Evolutionary conservation across 2,888 invertebrate genomes (phyloP).

Genomic region (Lasioglossum figueresi): DNA sequence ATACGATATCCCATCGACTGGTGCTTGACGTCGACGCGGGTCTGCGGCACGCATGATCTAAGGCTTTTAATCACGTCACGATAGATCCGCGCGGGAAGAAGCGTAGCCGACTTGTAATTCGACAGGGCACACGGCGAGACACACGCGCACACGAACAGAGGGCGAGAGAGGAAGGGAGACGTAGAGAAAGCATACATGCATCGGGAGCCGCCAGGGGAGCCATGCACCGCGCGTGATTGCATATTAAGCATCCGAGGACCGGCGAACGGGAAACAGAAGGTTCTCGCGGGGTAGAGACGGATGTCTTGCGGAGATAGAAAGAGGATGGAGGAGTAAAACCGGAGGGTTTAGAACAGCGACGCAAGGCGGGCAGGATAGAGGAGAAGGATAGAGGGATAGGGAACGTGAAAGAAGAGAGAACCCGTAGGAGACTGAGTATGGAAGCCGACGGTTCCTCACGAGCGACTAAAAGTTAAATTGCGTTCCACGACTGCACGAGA

Average conservation of each 20-base stretch:
- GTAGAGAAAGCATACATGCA: conserved; percentile 31
- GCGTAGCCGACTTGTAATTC: conserved; percentile 61
- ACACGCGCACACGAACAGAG: neutral
- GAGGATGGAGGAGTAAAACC: conserved; percentile 27
- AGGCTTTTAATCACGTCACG: neutral
- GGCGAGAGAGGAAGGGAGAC: conserved; percentile 24
- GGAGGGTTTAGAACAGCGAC: neutral
- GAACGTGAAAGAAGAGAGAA: conserved; percentile 46
- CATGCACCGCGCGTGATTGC: conserved; percentile 75
- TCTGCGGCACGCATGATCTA: neutral
- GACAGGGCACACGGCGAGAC: conserved; percentile 22
- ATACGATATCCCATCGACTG: neutral
- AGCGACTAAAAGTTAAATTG: conserved; percentile 82
- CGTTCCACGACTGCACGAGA: conserved; percentile 77
- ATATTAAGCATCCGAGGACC: conserved; percentile 74
- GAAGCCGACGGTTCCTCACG: conserved; percentile 70
- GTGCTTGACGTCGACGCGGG: neutral
- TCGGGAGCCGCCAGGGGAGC: conserved; percentile 68
- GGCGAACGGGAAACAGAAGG: conserved; percentile 21
- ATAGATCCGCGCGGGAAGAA: conserved; percentile 38
- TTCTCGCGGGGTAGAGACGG: conserved; percentile 29
- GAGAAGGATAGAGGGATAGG: conserved; percentile 1
- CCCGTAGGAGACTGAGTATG: conserved; percentile 38
- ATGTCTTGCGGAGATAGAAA: conserved; percentile 37
- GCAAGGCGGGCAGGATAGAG: neutral